Conservation (phyloP, 2,797 vertebrate species). For the Hypotaenidia philippensis region DNA sequence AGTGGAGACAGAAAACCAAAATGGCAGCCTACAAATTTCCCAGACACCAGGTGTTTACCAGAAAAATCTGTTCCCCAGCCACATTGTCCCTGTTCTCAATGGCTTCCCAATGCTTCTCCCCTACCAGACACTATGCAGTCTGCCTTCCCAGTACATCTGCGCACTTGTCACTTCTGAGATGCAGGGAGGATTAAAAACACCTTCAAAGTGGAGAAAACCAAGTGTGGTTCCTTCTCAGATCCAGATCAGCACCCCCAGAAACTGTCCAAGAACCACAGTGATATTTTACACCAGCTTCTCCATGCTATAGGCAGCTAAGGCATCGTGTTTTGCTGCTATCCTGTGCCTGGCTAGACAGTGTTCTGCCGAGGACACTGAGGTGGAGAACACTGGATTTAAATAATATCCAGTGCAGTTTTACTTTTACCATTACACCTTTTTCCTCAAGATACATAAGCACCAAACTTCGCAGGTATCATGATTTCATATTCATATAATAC, state of each 20-base stretch:
- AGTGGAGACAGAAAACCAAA: not conserved
- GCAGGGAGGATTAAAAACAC: not conserved
- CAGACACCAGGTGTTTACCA: not conserved
- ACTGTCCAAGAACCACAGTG: not conserved
- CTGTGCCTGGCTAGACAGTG: not conserved
- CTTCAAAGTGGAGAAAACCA: not conserved
- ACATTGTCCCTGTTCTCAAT: not conserved
- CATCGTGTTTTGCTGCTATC: rapidly evolving
- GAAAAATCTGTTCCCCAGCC: not conserved
- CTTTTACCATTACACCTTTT: not conserved
- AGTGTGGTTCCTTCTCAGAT: not conserved
- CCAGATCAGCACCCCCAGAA: not conserved
- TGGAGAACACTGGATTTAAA: not conserved
- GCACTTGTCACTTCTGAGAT: not conserved
- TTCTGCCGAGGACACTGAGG: not conserved
- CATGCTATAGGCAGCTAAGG: not conserved
- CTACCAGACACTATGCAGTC: not conserved
- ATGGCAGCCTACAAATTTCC: not conserved
- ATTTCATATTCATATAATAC: not conserved
- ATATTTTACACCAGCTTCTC: not conserved
- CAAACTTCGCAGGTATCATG: not conserved
- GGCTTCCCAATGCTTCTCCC: not conserved
- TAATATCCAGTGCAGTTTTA: not conserved
- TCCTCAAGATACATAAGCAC: not conserved
- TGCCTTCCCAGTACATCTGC: not conserved